Base-by-base conservation (phyloP, 2,888 invertebrate genomes). In the Platycnemis pennipes region DNA sequence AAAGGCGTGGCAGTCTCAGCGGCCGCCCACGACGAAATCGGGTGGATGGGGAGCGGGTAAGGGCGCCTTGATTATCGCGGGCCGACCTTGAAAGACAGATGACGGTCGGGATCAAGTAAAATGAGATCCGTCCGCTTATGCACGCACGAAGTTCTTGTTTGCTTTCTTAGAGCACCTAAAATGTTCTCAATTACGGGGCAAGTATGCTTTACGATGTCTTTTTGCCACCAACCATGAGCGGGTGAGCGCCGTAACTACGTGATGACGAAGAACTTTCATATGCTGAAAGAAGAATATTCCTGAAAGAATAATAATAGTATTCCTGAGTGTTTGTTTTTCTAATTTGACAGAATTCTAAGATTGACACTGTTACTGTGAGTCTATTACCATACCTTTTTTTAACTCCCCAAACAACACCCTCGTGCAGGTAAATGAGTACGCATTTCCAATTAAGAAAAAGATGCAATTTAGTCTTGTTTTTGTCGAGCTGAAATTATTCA, bases 61-160 rank as follows among this genome's bases (percentile, higher is more conserved):
- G 49, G 19, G 49, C 49, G 49, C 49, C 77, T 22, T 11, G 77
- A 37, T 2, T n/a, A 37, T 31, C 31, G 69, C 31, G 4, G 69
- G 22, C 26, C 63, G n/a, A 26, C 77, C 77, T 77, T 77, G 77
- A 77, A 77, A 77, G 77, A 77, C 77, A 77, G 77, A 77, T 77
- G 77, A 77, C 77, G 77, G 77, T 37, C 77, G 63, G 26, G 63
- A 63, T 63, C 63, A 26, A 63, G 1, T n/a, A 77, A 77, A 77
- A 77, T 77, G 77, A 31, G 77, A 77, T 37, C 13, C 77, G 3
- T 63, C 63, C 26, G 63, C 37, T 31, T 37, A 37, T 37, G 31
- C 13, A 26, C 7, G 69, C 69, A 8, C 31, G 19, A 22, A 77
- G 77, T 77, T 37, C 77, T 37, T 77, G 11, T 37, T 77, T 16